Base-by-base conservation (phyloP, 1,140 invertebrate genomes). In the Zaprionus gabonicus region DNA sequence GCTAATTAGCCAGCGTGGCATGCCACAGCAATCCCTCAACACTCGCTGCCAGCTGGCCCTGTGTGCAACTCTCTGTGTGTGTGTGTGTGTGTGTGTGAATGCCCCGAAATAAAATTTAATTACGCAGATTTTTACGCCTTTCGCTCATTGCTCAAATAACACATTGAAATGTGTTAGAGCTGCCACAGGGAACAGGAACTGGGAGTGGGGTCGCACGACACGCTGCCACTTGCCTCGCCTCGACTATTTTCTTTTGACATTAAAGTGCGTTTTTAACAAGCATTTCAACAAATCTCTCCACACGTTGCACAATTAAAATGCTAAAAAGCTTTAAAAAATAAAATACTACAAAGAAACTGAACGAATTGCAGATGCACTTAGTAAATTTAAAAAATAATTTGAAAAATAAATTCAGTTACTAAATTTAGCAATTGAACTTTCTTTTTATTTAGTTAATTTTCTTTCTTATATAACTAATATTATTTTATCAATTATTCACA, bases 81-180 rank as follows among this genome's bases (percentile, higher is more conserved):
- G 23, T 55, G 23, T n/a, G 23, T 15, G 27, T 44, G 17, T 46
- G 31, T 36, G n/a, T 13, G 64, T 15, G 20, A 0, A 1, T 20
- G 64, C 41, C 38, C 68, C 74, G 77, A 90, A 87, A 90, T 84
- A 90, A 90, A 88, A 90, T 88, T 88, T 88, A 88, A 88, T 88
- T 88, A 88, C 84, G 81, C 74, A 88, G 81, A 87, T 87, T 87
- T 87, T 88, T 87, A 88, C 83, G 84, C 84, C 81, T 84, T 88
- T 77, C 70, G 81, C 71, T 69, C 80, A 83, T 88, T 76, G 84
- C 85, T 90, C 81, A 78, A 84, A 81, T 81, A 84, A 88, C 83
- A 81, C 81, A 88, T 78, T 78, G 73, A 66, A 63, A 53, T 78
- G 58, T 57, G 63, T 58, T 66, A 44, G 34, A 27, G 12, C 17